phyloP scores from a whole-genome alignment of 2,797 vertebrate genomes.

The Myoxocephalus aenaeus region DNA sequence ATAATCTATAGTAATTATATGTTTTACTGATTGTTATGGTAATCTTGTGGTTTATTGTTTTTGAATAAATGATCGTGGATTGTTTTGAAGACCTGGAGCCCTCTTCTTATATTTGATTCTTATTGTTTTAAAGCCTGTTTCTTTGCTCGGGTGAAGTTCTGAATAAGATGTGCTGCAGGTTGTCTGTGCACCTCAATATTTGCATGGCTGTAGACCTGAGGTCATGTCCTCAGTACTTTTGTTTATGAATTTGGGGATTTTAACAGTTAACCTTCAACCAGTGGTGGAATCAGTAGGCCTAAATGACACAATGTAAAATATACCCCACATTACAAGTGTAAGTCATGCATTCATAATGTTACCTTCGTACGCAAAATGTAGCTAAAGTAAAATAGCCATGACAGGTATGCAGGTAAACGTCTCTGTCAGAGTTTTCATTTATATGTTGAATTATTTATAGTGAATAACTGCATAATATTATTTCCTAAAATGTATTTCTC shows the following conservation, averaged over 20 bases:
- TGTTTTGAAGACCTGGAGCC: not conserved
- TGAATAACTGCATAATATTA: not conserved
- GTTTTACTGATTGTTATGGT: not conserved
- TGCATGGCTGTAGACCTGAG: not conserved
- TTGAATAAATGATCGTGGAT: not conserved
- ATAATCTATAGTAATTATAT: not conserved
- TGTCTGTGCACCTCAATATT: not conserved
- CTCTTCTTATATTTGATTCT: not conserved
- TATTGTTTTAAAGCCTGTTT: not conserved
- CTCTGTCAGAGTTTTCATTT: not conserved
- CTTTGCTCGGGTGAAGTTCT: not conserved
- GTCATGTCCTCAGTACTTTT: not conserved
- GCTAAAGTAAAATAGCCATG: not conserved
- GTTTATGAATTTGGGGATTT: not conserved
- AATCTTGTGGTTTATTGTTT: not conserved
- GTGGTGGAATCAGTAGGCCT: not conserved
- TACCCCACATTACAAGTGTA: not conserved
- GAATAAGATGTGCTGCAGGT: not conserved
- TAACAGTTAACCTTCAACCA: not conserved
- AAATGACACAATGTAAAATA: not conserved
- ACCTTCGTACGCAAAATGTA: not conserved
- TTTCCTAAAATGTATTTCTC: not conserved
- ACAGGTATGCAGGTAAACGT: not conserved
- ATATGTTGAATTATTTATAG: slow-evolving; percentile 3
- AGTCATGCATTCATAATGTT: not conserved